Evolutionary conservation across 30 jellyfish, hydroid and myxozoan species (phyloP), one percentile per base, ranked within the genome.

Genomic region (Hydractinia symbiolongicarpus): DNA sequence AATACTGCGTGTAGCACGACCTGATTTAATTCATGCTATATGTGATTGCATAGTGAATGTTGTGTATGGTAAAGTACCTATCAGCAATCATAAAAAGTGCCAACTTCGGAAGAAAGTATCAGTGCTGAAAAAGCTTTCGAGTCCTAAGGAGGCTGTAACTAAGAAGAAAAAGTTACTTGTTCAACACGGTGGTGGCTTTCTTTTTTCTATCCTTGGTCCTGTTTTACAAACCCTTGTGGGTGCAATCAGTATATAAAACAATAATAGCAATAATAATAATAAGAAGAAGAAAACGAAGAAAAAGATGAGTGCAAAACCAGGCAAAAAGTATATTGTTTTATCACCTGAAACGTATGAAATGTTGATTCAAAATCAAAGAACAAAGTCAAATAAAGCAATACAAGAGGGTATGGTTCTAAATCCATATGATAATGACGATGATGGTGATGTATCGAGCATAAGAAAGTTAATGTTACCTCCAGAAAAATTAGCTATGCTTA

Each of bases 31-130:
- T 16, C 81, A 78, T 78, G 86, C 86, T 7, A 55, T 78, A 15
- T 78, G 86, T 58, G 86, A 78, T 20, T 78, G 86, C 53, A 20
- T 78, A 11, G 55, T 60, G 13, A 78, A 78, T 61, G 81, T 55
- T 54, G 81, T 78, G 10, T 8, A 57, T 61, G 86, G 86, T 19
- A 78, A 52, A 7, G 54, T 75, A 13, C 83, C 80, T 6, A 61
- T 58, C 30, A 14, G 78, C 6, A 60, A 55, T 7, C 16, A 55
- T 15, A 44, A 15, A 6, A 54, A 54, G 30, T 20, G 71, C 5
- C 20, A 21, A 14, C 81, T 78, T 8, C 69, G 67, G 55, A 50
- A 54, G 81, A 76, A 76, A 19, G n/a, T 10, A 11, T 9, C 17
- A 11, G 82, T 55, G 8, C n/a, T 50, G 21, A 76, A 54, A 55